Conservation (phyloP, 2,113 vertebrate genomes). For the Sula dactylatra region DNA sequence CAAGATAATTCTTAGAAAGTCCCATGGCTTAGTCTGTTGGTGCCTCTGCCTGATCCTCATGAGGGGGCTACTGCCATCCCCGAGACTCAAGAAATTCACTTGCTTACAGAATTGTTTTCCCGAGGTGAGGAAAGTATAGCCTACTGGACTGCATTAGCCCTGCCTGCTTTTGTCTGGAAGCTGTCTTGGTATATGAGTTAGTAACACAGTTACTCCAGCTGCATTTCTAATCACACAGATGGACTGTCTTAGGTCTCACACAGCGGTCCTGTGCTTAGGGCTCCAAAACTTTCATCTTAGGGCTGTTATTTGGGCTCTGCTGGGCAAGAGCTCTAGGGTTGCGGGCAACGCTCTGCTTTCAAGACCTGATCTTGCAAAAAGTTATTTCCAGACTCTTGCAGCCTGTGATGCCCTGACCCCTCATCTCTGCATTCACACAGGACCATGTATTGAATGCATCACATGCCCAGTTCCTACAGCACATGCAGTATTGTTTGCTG, state of each 20-base stretch:
- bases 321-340: not conserved
- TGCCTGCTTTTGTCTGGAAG: not conserved
- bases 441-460: not conserved
- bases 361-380: not conserved
- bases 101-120: not conserved
- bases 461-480: not conserved
- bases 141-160: not conserved
- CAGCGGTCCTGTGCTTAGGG: not conserved
- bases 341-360: not conserved
- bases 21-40: not conserved
- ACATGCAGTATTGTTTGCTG: not conserved
- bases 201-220: not conserved
- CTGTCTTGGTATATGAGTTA: not conserved
- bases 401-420: not conserved
- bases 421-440: not conserved
- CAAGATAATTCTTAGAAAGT: not conserved
- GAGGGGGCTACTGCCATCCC: not conserved
- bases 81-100: not conserved
- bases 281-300: not conserved
- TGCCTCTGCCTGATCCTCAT: not conserved
- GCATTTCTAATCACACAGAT: not conserved
- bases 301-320: not conserved
- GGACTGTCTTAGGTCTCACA: not conserved
- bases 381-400: not conserved
- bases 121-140: not conserved